Evolutionary conservation across 2,797 vertebrate species (phyloP).

Genomic region (Sebastes minor): DNA sequence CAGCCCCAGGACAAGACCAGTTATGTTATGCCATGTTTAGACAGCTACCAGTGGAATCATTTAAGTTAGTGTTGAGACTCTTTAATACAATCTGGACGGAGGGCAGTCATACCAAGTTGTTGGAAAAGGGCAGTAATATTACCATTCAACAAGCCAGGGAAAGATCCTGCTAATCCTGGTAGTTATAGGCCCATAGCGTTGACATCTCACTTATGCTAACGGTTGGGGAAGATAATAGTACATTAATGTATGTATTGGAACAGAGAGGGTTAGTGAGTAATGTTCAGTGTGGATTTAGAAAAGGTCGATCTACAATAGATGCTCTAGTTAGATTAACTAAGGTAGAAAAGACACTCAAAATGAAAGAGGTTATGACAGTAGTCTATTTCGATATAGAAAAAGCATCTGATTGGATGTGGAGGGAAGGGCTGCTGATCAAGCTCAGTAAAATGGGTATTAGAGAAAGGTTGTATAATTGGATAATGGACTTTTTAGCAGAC

Average conservation of each 20-base stretch:
- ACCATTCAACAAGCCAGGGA: too few species aligned
- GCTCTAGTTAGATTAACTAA: not conserved
- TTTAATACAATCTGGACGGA: not conserved
- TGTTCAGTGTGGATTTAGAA: not conserved
- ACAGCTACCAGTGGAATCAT: too few species aligned
- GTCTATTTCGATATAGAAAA: not conserved
- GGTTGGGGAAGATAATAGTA: too few species aligned
- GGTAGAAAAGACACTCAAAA: not conserved
- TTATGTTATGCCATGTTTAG: too few species aligned
- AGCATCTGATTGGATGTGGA: not conserved
- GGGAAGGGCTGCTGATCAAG: not conserved
- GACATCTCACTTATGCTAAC: too few species aligned
- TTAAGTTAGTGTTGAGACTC: not conserved
- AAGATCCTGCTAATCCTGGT: too few species aligned
- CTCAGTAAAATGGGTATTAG: not conserved
- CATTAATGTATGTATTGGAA: too few species aligned
- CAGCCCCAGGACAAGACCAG: too few species aligned
- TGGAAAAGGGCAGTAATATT: not conserved
- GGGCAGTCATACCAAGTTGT: not conserved
- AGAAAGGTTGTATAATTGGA: not conserved
- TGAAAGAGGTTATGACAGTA: not conserved
- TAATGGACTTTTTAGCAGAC: not conserved
- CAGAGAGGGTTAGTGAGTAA: not conserved
- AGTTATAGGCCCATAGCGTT: too few species aligned
- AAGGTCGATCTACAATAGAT: not conserved